Base-by-base conservation (phyloP, 1,140 invertebrate genomes). In the Tachypleus tridentatus region DNA sequence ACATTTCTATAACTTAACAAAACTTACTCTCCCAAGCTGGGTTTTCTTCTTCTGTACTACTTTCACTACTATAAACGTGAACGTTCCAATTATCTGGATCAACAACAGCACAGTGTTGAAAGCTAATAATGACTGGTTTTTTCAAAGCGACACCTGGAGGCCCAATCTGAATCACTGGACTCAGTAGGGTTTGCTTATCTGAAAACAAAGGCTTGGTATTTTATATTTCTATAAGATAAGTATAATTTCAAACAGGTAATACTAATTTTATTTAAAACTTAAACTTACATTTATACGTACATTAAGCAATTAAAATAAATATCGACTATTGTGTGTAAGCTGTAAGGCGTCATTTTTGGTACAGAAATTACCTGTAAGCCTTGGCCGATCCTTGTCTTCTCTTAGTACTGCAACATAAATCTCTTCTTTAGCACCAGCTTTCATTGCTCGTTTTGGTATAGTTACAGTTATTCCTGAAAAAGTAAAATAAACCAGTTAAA, bases 21-120 rank as follows among this genome's bases (percentile, higher is more conserved):
- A 6, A 56, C 51, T 48, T 53, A 68, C 67, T 58, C 88, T 67
- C 68, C 68, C 64, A 70, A n/a, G 51, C 58, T 3, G 65, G 62
- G 3, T 52, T 47, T 56, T 66, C 56, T 29, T 29, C 29, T 69
- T 73, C 78, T 73, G 71, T 73, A 67, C 76, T 75, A 3, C 60
- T 64, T 75, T 61, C 74, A 72, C 7, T 76, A 71, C 76, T 76
- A 60, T 77, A 76, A 6, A 74, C 72, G 52, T 29, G 52, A 49
- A 62, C 63, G 4, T 52, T 68, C 54, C 74, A 75, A 54, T 88
- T 85, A 72, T 86, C 86, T 58, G 86, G 85, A 29, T 29, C 29
- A 76, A 89, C 88, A 49, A 93, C 81, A 29, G 67, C 91, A 77
- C 92, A 95, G 76, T 98, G 93, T 63, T 93, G 91, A 72, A 97